These are phyloP conservation scores for Thryonomys swinderianus DNA, from an alignment of 2,113 vertebrate genomes.

Conservation along the genomic window DNA sequence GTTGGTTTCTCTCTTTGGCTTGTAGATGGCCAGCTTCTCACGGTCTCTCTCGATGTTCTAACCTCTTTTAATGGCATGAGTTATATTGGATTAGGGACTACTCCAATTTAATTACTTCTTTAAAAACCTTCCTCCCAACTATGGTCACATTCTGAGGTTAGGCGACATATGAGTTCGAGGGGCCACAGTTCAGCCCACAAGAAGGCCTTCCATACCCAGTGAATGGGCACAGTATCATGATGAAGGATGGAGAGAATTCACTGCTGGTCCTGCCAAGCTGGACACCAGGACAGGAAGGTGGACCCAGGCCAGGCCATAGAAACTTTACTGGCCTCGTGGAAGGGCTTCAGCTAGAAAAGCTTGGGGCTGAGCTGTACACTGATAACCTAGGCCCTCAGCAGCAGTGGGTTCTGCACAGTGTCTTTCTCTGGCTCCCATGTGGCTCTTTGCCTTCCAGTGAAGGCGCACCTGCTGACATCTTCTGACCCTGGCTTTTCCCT, in stretches of 20 bases:
- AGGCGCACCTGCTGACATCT: not conserved
- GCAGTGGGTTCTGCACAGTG: not conserved
- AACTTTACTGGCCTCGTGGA: not conserved
- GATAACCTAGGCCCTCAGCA: not conserved
- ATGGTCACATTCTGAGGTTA: not conserved
- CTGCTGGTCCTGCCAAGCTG: not conserved
- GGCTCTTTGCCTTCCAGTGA: not conserved
- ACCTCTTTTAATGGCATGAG: not conserved
- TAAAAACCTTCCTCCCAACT: constrained; percentile 27
- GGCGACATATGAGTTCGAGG: not conserved
- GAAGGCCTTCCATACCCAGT: not conserved
- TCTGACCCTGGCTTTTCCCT: not conserved
- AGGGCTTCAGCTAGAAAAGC: not conserved
- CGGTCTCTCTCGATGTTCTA: not conserved
- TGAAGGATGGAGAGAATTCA: not conserved
- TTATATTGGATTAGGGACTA: not conserved
- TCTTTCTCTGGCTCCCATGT: not conserved
- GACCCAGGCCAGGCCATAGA: not conserved
- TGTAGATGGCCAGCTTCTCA: not conserved
- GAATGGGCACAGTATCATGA: not conserved
- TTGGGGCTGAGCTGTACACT: not conserved
- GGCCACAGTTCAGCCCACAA: not conserved
- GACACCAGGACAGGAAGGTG: not conserved
- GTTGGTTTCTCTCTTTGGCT: not conserved
- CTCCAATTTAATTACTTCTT: not conserved